Evolutionary conservation across 2,888 invertebrate genomes (phyloP).

Genomic region (Drosophila fungiperda): DNA sequence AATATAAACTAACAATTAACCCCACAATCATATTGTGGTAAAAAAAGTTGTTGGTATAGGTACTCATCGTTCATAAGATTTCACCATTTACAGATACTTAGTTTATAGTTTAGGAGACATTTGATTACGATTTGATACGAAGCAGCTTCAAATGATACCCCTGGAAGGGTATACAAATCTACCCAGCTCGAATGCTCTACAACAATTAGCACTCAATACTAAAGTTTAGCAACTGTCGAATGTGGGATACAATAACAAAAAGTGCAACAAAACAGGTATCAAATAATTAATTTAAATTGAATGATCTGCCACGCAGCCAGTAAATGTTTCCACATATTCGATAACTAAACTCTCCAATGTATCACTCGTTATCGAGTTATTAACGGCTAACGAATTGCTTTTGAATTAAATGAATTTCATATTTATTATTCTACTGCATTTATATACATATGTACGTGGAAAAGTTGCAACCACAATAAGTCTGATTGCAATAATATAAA

Average conservation of each 20-base stretch:
- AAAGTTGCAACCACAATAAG: neutral
- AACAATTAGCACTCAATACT: constrained; percentile 31
- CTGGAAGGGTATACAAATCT: neutral
- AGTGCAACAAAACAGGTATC: neutral
- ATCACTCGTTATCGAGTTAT: constrained; percentile 5
- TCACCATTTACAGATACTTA: neutral
- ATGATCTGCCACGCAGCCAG: constrained; percentile 14
- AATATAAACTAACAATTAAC: neutral
- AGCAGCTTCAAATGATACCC: neutral
- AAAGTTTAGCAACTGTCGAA: constrained; percentile 5
- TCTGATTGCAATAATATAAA: neutral
- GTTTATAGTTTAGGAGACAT: neutral
- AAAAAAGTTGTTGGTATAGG: neutral
- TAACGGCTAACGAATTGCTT: neutral
- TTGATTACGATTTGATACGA: neutral
- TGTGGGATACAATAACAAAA: neutral
- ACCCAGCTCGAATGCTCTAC: neutral
- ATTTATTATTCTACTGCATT: constrained; percentile 3
- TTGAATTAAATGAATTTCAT: neutral
- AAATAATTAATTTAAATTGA: neutral
- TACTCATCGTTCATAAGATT: neutral
- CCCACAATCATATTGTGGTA: neutral
- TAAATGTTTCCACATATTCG: neutral
- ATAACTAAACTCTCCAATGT: neutral
- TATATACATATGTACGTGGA: neutral